Evolutionary conservation across 2,888 invertebrate genomes (phyloP), one percentile per base, ranked within the genome.

Genomic region (Steromphala cineraria): DNA sequence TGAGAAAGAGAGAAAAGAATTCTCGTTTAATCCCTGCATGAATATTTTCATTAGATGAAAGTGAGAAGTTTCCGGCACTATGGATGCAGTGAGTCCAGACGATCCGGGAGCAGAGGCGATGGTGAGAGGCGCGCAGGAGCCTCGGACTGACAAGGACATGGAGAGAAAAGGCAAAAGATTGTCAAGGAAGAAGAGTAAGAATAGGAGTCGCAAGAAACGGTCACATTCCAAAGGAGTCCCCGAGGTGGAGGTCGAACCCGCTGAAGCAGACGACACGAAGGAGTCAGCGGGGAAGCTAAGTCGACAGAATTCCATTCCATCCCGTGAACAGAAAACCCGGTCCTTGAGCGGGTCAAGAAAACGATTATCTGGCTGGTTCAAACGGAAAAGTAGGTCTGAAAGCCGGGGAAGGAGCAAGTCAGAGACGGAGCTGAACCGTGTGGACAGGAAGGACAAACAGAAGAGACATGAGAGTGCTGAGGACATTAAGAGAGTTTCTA

Each of bases 281-380:
- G 71, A 71, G 13, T 62, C 31, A 36, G 40, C 71, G 71, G 71
- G 71, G 17, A 71, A 28, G 4, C 19, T 71, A 10, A 36, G 17
- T 40, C 71, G 71, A 4, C 71, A 71, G 40, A 31, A 71, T 71
- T 71, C 71, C 71, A 71, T 71, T n/a, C 53, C 53, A 17, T 52
- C 52, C 21, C 76, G 53, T 55, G 76, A 76, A 55, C 76, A 53
- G 17, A 86, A 83, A 62, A 78, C 86, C 10, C 79, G 82, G 2
- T 83, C 86, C 1, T 53, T 83, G 4, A 86, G 86, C 53, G 82
- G 83, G 1, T 84, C 86, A 1, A 75, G 81, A 36, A 83, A 79
- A 19, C 75, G 83, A 40, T 81, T 86, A 40, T 82, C 84, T 10
- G 78, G 80, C 15, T 75, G 84, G 62, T 85, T 85, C 62, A 80